Conservation (phyloP, 2,888 invertebrate genomes). For the Peribatodes rhomboidaria region DNA sequence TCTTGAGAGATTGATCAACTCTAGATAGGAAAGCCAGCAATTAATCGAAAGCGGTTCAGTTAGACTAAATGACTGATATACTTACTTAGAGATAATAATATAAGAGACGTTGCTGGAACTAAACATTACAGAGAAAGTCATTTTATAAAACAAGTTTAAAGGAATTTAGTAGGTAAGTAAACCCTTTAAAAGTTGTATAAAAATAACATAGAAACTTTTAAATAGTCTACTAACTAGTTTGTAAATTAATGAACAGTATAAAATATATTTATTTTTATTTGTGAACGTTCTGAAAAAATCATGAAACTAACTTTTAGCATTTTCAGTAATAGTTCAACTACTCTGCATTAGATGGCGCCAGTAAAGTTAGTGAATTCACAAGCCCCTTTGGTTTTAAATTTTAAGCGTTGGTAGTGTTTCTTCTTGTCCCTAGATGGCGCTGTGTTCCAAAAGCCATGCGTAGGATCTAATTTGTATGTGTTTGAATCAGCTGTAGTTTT, state of each 20-base stretch:
- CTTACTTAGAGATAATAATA: too few species aligned
- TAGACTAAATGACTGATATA: conserved; percentile 34
- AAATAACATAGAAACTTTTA: not conserved
- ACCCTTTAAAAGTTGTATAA: not conserved
- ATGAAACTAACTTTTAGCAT: not conserved
- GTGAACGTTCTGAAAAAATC: not conserved
- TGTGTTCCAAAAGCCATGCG: conserved; percentile 24
- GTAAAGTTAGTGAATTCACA: not conserved
- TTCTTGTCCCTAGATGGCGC: conserved; percentile 68
- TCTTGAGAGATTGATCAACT: conserved; percentile 13
- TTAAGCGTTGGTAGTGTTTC: conserved; percentile 27
- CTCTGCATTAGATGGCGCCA: conserved; percentile 62
- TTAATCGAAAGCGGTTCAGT: conserved; percentile 47
- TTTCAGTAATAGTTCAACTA: conserved; percentile 7
- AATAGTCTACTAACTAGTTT: too few species aligned
- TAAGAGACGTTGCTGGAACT: conserved; percentile 26
- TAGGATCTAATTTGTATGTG: too few species aligned
- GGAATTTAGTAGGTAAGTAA: conserved; percentile 4
- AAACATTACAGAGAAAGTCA: conserved; percentile 34
- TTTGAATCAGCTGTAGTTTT: too few species aligned
- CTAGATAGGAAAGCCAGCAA: conserved; percentile 34
- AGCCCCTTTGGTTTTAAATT: not conserved
- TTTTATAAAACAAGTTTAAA: conserved; percentile 29
- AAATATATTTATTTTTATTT: too few species aligned
- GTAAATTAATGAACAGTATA: too few species aligned